Conservation (phyloP, 2,797 vertebrate genomes). For the Sebastolobus altivelis region DNA sequence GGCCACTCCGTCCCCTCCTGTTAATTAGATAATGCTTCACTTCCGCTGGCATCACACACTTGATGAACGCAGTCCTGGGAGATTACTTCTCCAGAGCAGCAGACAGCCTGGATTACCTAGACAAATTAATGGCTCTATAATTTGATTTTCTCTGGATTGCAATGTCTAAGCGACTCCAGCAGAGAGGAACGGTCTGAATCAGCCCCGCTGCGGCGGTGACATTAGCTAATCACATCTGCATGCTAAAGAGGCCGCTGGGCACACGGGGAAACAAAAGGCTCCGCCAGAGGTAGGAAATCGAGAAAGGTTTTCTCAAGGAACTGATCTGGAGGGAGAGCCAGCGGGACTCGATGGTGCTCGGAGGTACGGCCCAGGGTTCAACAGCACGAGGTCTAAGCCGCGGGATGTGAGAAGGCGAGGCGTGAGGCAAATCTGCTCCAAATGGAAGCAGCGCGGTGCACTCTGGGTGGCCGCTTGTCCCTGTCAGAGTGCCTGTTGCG, state of each 20-base stretch:
- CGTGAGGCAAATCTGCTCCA: constrained; percentile 36
- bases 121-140: constrained; percentile 90
- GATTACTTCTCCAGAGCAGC: constrained; percentile 84
- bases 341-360: neutral
- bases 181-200: constrained; percentile 73
- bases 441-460: constrained; percentile 35
- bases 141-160: constrained; percentile 87
- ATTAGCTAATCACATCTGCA: constrained; percentile 83
- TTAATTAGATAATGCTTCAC: constrained; percentile 87
- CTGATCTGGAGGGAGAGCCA: constrained; percentile 27
- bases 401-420: constrained; percentile 22
- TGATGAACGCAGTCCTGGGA: constrained; percentile 85
- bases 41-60: constrained; percentile 82
- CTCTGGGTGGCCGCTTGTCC: constrained; percentile 41
- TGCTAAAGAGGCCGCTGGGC: constrained; percentile 73
- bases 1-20: constrained; percentile 66
- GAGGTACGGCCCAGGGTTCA: constrained; percentile 13
- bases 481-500: constrained; percentile 51
- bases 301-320: constrained; percentile 27
- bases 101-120: constrained; percentile 87
- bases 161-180: constrained; percentile 81
- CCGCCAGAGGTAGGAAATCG: constrained; percentile 28
- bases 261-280: constrained; percentile 51
- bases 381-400: neutral
- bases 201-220: constrained; percentile 67